Evolutionary conservation across 2,888 invertebrate species (phyloP).

Genomic region (Gonocerus acuteangulatus): DNA sequence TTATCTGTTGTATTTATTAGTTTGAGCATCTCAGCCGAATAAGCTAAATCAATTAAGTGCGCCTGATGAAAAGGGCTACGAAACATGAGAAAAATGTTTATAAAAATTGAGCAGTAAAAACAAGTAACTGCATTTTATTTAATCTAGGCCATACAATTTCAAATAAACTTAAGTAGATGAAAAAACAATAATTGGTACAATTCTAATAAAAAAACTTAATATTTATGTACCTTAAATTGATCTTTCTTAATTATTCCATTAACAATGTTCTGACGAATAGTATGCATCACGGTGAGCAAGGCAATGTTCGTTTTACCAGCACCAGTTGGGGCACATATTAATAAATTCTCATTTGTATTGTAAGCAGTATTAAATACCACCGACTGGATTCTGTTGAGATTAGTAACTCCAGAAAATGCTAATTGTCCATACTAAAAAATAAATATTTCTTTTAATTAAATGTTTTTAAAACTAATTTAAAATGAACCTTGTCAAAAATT

Average conservation of each 20-base stretch:
- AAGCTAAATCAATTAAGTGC: too few relatives aligned
- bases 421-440: constrained; percentile 68
- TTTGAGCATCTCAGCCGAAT: too few relatives aligned
- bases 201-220: too few relatives aligned
- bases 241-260: constrained; percentile 76
- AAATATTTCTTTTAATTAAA: neutral
- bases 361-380: constrained; percentile 94
- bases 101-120: too few relatives aligned
- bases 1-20: too few relatives aligned
- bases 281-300: constrained; percentile 82
- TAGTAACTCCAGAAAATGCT: constrained; percentile 79
- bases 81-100: too few relatives aligned
- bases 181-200: too few relatives aligned
- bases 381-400: constrained; percentile 89
- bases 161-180: too few relatives aligned
- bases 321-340: constrained; percentile 98
- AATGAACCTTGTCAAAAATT: neutral
- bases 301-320: constrained; percentile 99
- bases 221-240: constrained; percentile 90
- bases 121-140: too few relatives aligned
- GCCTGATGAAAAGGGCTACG: too few relatives aligned
- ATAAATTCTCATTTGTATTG: constrained; percentile 88
- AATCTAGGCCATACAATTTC: too few relatives aligned
- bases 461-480: neutral
- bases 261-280: constrained; percentile 76